phyloP scores from a whole-genome alignment of 2,888 invertebrate species.

The Argyresthia goedartella region DNA sequence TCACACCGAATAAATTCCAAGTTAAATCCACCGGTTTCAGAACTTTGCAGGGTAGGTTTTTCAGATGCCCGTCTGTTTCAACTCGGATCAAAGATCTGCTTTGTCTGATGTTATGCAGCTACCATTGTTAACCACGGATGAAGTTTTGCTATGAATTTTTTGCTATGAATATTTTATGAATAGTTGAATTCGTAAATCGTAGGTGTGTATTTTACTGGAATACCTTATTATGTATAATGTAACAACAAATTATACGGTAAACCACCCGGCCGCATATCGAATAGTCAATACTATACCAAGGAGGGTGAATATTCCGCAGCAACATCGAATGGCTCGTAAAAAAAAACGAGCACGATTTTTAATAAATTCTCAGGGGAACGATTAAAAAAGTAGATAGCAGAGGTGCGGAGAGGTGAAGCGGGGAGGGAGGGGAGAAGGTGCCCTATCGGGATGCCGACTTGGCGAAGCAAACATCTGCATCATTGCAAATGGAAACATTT shows the following conservation, averaged over 20 bases:
- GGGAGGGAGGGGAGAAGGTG: conserved; percentile 19
- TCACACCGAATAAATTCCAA: conserved; percentile 55
- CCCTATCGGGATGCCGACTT: conserved; percentile 44
- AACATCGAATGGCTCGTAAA: not conserved
- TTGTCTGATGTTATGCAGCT: too few species aligned
- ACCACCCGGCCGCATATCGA: not conserved
- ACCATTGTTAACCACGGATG: too few species aligned
- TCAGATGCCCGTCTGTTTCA: conserved; percentile 22
- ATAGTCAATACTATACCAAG: not conserved
- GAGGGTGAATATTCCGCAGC: not conserved
- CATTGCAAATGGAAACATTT: conserved; percentile 36
- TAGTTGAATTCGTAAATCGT: too few species aligned
- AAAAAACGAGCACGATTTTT: conserved; percentile 28
- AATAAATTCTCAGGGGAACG: conserved; percentile 45
- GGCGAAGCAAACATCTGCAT: conserved; percentile 46
- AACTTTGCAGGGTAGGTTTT: conserved; percentile 52
- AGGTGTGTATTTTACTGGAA: too few species aligned
- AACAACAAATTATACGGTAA: not conserved
- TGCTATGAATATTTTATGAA: too few species aligned
- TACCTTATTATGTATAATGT: too few species aligned
- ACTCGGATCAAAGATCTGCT: too few species aligned
- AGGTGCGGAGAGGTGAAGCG: conserved; percentile 27
- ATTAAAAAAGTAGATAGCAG: conserved; percentile 51
- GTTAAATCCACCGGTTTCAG: conserved; percentile 49
- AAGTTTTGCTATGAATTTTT: too few species aligned